These are phyloP conservation scores for Oceanodroma leucorhoa DNA, from an alignment of 2,797 vertebrate genomes.

Conservation along the genomic window DNA sequence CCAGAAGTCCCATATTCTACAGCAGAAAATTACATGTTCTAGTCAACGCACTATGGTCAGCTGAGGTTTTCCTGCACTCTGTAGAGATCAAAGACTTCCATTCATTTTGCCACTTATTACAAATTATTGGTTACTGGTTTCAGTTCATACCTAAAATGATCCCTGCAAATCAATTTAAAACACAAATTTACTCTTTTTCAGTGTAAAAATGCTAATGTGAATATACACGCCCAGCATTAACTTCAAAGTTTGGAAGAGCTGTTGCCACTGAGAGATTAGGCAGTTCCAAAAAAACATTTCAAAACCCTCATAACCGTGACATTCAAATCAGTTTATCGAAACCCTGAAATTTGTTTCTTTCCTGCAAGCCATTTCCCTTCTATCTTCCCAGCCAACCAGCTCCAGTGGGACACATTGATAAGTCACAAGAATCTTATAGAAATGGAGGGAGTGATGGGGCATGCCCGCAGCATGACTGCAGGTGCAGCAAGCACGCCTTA, in stretches of 20 bases:
- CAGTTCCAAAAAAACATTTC: background rate
- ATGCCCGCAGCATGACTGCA: fast-evolving
- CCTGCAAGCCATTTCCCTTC: background rate
- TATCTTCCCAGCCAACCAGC: background rate
- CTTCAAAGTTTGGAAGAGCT: background rate
- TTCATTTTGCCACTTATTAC: background rate
- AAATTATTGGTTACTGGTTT: background rate
- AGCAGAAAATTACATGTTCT: background rate
- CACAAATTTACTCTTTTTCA: background rate
- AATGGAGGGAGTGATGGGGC: background rate
- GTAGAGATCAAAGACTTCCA: background rate
- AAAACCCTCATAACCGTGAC: background rate
- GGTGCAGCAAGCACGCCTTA: background rate
- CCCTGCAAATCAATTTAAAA: background rate
- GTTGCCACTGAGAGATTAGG: background rate
- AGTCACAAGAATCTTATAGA: background rate
- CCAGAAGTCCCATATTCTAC: background rate
- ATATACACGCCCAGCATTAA: background rate
- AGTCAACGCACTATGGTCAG: background rate
- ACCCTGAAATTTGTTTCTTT: background rate
- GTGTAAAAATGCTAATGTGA: background rate
- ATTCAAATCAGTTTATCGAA: background rate
- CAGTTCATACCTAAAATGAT: background rate
- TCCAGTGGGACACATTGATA: background rate
- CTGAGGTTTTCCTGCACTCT: background rate